These are phyloP conservation scores for Shinisaurus crocodilurus DNA, from an alignment of 2,113 vertebrate species.

Conservation along the genomic window DNA sequence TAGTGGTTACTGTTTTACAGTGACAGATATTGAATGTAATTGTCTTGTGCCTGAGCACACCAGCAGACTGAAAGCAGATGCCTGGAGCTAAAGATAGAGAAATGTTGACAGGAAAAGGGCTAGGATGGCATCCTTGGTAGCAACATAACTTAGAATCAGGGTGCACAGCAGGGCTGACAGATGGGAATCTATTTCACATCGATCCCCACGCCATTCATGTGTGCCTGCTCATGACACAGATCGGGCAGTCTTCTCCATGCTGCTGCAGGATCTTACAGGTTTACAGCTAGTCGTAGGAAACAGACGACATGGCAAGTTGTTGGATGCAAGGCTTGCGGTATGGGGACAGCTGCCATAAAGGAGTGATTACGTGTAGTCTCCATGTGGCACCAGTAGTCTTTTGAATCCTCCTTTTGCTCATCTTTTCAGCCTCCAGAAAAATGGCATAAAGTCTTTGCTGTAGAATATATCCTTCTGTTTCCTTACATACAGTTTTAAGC, in stretches of 20 bases:
- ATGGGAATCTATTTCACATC: neutral
- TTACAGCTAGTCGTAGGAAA: neutral
- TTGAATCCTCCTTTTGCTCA: conserved; percentile 28
- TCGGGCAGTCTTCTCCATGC: neutral
- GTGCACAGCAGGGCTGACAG: neutral
- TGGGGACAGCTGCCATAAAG: neutral
- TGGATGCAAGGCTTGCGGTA: neutral
- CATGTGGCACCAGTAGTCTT: neutral
- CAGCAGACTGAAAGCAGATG: conserved; percentile 73
- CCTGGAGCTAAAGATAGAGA: conserved; percentile 54
- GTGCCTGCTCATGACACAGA: neutral
- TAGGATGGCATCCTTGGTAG: conserved; percentile 34
- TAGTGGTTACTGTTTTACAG: conserved; percentile 78
- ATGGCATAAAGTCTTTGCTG: conserved; percentile 32
- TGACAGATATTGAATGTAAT: conserved; percentile 86
- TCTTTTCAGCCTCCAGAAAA: conserved; percentile 7
- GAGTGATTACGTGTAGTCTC: neutral
- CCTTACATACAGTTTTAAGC: conserved; percentile 46
- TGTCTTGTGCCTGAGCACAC: conserved; percentile 81
- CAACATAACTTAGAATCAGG: neutral
- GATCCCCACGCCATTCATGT: neutral
- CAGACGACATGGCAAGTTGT: neutral
- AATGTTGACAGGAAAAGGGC: conserved; percentile 58
- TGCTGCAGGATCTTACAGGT: neutral
- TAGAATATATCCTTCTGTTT: conserved; percentile 46